phyloP scores from a whole-genome alignment of 2,113 vertebrate species.

The Toxotes chatareus region DNA sequence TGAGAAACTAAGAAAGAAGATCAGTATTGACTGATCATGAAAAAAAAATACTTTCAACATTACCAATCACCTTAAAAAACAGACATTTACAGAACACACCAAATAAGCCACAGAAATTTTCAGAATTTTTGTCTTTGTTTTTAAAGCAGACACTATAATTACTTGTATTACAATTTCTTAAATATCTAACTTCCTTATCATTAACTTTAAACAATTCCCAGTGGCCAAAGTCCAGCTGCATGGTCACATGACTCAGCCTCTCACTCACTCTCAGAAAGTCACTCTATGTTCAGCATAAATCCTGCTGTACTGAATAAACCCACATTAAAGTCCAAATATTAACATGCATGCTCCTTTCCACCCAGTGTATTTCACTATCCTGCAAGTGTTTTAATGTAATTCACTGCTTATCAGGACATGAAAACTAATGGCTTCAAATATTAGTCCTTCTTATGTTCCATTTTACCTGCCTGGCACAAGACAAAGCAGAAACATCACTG shows the following conservation, averaged over 20 bases:
- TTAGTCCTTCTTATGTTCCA: background rate
- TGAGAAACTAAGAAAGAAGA: conserved; percentile 2
- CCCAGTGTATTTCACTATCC: background rate
- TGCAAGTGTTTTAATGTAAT: background rate
- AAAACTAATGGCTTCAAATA: conserved; percentile 5
- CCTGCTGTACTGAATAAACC: background rate
- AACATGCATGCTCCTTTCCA: background rate
- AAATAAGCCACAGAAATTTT: background rate
- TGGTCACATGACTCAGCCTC: background rate
- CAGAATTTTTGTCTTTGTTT: background rate
- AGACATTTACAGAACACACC: background rate
- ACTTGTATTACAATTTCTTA: background rate
- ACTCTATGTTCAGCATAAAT: background rate
- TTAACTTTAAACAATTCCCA: conserved; percentile 38
- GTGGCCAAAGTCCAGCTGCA: conserved; percentile 61
- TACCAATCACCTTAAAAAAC: background rate
- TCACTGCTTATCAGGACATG: background rate
- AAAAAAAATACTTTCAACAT: conserved; percentile 25
- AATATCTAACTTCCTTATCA: conserved; percentile 22
- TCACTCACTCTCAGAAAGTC: background rate
- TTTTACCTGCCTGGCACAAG: background rate
- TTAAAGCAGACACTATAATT: accelerated
- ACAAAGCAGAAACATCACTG: background rate
- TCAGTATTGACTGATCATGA: background rate
- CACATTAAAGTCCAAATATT: background rate